phyloP scores from a whole-genome alignment of 2,888 invertebrate genomes.

The Trissolcus brochymenae region DNA sequence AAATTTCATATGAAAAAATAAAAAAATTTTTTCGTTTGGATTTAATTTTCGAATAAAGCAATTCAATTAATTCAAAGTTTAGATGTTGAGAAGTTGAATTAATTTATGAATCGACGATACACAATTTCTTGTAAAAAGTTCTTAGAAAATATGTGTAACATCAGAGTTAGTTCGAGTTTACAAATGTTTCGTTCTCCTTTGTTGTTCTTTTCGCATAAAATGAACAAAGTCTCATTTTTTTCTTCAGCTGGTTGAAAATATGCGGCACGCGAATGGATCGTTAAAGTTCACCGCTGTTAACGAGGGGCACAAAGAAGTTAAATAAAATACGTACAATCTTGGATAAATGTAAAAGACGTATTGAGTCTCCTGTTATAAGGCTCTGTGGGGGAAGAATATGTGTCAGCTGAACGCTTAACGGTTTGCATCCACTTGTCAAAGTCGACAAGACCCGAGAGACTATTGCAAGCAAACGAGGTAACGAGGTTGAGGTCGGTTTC shows the following conservation, averaged over 20 bases:
- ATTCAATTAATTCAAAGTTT: no score
- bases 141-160: conserved; percentile 15
- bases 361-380: conserved; percentile 48
- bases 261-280: conserved; percentile 46
- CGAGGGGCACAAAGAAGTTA: conserved; percentile 38
- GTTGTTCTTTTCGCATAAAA: conserved; percentile 34
- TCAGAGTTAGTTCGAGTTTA: conserved; percentile 25
- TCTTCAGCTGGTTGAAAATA: conserved; percentile 32
- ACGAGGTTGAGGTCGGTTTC: conserved; percentile 63
- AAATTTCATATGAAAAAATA: no score
- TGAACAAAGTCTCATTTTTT: conserved; percentile 42
- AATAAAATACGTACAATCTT: conserved; percentile 35
- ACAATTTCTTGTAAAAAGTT: conserved; percentile 22
- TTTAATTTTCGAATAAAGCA: no score
- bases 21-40: no score
- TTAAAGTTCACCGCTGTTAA: conserved; percentile 23
- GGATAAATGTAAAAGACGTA: conserved; percentile 46
- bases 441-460: conserved; percentile 41
- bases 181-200: conserved; percentile 50
- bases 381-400: conserved; percentile 35
- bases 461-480: conserved; percentile 59
- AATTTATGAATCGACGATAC: conserved; percentile 33
- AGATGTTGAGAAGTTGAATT: not conserved
- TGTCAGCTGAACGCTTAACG: conserved; percentile 53
- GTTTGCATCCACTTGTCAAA: conserved; percentile 61